Evolutionary conservation across 1,140 invertebrate genomes (phyloP), one percentile per base, ranked within the genome.

Genomic region (Brachionus rotundiformis): DNA sequence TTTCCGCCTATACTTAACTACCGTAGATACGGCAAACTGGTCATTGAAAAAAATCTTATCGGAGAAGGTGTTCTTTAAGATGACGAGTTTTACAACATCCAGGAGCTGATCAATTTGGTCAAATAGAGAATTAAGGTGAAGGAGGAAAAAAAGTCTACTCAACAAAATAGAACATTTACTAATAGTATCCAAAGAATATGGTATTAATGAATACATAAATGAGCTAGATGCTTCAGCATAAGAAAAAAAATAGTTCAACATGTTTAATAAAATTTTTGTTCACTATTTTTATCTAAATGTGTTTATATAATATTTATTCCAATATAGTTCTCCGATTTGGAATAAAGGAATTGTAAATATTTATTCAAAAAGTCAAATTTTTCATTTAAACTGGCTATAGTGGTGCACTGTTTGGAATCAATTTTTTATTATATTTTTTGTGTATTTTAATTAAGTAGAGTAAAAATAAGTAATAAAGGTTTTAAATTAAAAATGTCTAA

Each of bases 41-140:
- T 99, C 49, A 93, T 99, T 83, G 96, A 99, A 88, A 95, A 95
- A 89, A 94, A 97, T 86, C 90, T 99, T 82, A 93, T 94, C 39
- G 95, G 98, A 89, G 96, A 99, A 90, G 96, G 96, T 84, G 94
- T 99, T 0, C 89, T 98, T 83, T 96, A 99, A 90, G 97, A 99
- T 89, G 96, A 96, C 75, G 97, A 99, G 90, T 99, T 99, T 90
- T 99, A 98, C 87, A 98, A 98, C 90, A 94, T 99, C 81, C 95
- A 95, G 54, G 94, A 95, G 87, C 90, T 98, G 82, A 97, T 98
- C 85, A 91, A 92, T 85, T 89, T 98, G 88, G 91, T 97, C 13
- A 96, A 97, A 89, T 94, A 98, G 88, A 92, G 92, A 88, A 98
- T 98, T 84, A 91, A 90, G 83, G 90, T 93, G 83, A 91, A 94